Evolutionary conservation across 2,797 vertebrate species (phyloP).

Genomic region (Luscinia megarhynchos): DNA sequence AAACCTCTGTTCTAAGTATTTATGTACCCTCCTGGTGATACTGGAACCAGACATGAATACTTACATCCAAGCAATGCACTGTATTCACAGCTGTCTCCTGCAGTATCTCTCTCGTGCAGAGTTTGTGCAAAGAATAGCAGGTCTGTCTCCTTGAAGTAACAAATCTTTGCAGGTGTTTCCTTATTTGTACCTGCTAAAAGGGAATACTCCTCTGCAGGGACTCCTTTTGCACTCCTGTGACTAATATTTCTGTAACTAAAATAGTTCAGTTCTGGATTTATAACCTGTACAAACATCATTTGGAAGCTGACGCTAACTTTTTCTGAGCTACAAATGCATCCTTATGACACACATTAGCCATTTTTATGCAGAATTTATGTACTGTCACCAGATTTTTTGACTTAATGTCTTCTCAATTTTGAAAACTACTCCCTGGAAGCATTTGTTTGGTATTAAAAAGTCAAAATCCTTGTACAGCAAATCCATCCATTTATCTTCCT

Average conservation of each 20-base stretch:
- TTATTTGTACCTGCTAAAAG: slow-evolving; percentile 76
- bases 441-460: slow-evolving; percentile 31
- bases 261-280: slow-evolving; percentile 66
- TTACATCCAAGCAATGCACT: slow-evolving; percentile 80
- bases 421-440: slow-evolving; percentile 49
- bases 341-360: slow-evolving; percentile 62
- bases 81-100: slow-evolving; percentile 80
- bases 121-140: slow-evolving; percentile 75
- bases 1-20: slow-evolving; percentile 72
- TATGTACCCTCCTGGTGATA: slow-evolving; percentile 77
- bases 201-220: slow-evolving; percentile 77
- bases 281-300: slow-evolving; percentile 65
- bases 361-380: slow-evolving; percentile 51
- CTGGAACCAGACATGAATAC: slow-evolving; percentile 80
- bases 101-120: slow-evolving; percentile 74
- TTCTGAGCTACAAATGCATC: slow-evolving; percentile 72
- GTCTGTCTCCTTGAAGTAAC: slow-evolving; percentile 77
- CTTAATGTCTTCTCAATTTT: slow-evolving; percentile 33
- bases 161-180: slow-evolving; percentile 75
- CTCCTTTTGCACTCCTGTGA: slow-evolving; percentile 77
- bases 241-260: slow-evolving; percentile 77
- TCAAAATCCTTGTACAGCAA: neutral
- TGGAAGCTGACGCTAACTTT: slow-evolving; percentile 68
- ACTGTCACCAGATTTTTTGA: slow-evolving; percentile 47
- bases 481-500: neutral